phyloP scores from a whole-genome alignment of 2,888 invertebrate species.

The Protodeltote pygarga region DNA sequence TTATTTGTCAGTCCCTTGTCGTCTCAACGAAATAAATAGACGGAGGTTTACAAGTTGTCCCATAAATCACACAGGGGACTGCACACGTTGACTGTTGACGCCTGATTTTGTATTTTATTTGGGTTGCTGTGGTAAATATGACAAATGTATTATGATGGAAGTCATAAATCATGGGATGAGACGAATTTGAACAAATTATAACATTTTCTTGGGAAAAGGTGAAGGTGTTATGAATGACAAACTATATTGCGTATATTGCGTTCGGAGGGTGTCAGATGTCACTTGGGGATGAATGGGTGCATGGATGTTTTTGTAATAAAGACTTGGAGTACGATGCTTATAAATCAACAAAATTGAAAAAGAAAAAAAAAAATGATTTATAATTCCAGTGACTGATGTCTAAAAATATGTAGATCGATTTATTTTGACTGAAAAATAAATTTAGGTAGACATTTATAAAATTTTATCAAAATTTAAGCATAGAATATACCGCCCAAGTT shows the following conservation, averaged over 20 bases:
- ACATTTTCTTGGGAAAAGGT: conserved; percentile 8
- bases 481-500: too few relatives aligned
- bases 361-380: too few relatives aligned
- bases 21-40: conserved; percentile 43
- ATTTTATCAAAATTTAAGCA: too few relatives aligned
- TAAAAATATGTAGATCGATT: too few relatives aligned
- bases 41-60: conserved; percentile 40
- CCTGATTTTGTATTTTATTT: conserved; percentile 50
- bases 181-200: conserved; percentile 43
- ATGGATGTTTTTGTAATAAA: conserved; percentile 11
- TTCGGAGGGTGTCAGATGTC: conserved; percentile 18
- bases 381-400: too few relatives aligned
- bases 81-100: conserved; percentile 42
- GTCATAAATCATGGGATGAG: conserved; percentile 43
- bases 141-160: conserved; percentile 42
- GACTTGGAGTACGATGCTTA: background rate
- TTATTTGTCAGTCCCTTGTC: conserved; percentile 47
- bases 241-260: conserved; percentile 45
- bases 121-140: conserved; percentile 37
- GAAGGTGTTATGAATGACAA: conserved; percentile 19
- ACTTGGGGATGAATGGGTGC: conserved; percentile 1
- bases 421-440: too few relatives aligned
- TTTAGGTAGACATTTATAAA: too few relatives aligned
- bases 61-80: conserved; percentile 41
- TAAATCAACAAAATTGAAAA: too few relatives aligned